Evolutionary conservation across 2,888 invertebrate genomes (phyloP), one percentile per base, ranked within the genome.

Genomic region (Acrobasis consociella): DNA sequence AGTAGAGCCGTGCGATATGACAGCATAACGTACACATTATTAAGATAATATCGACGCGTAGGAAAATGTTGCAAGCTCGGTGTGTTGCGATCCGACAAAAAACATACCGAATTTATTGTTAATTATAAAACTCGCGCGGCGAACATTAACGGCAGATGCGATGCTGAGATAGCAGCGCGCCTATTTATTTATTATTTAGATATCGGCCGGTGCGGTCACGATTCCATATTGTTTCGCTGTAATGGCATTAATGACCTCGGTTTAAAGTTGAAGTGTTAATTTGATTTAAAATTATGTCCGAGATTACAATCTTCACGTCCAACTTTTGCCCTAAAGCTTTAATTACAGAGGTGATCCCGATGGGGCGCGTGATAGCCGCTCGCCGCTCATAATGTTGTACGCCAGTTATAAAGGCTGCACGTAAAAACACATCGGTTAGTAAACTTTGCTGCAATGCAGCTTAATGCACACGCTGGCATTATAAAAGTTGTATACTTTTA

Each of bases 111-210:
- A 92, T 92, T 92, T 91, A 92, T 91, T 90, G 91, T 92, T 92
- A 91, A 92, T 92, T 92, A 91, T 91, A 92, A 92, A 91, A 91
- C 82, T 91, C 87, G 78, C 82, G 80, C 85, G 83, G 76, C 77
- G 87, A 86, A 86, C 88, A 92, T 91, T 92, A 92, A 87, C 86
- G 80, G 79, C 82, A 87, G 91, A 91, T 91, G 84, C 89, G 86
- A 81, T 82, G 82, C 80, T 72, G 73, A 77, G 91, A 91, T 91
- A 90, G 77, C 80, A 68, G 81, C 78, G 75, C 81, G 83, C 89
- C 89, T 91, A 91, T 91, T 91, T 91, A 91, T 91, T 91, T 91
- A 92, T 91, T 92, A 91, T 91, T 90, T 89, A 91, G 91, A 89
- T 90, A 91, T 89, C 83, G 86, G 85, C 82, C 83, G 81, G 78